phyloP scores from a whole-genome alignment of 30 jellyfish, hydroid and myxozoan species.

The Pseudorhiza aurosa region DNA sequence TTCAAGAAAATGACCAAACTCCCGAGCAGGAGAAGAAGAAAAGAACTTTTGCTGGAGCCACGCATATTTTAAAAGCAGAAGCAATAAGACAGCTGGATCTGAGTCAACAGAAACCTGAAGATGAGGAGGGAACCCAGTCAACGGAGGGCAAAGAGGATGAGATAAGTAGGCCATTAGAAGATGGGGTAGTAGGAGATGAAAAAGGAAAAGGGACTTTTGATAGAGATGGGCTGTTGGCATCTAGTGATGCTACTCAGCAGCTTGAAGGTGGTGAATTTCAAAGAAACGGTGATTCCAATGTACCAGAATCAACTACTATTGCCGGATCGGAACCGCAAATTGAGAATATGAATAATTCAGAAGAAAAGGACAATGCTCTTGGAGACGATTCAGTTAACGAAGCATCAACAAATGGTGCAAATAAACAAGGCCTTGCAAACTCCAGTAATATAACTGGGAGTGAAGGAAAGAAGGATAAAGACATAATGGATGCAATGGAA shows the following conservation, averaged over 20 bases:
- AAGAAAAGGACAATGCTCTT: slow-evolving; percentile 24
- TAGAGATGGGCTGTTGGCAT: not conserved
- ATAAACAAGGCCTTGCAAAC: not conserved
- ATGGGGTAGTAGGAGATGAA: not conserved
- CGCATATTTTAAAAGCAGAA: slow-evolving; percentile 65
- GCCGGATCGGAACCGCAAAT: not conserved
- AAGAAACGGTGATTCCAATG: not conserved
- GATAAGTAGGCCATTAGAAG: not conserved
- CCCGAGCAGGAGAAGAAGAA: slow-evolving; percentile 19
- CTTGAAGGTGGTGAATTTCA: not conserved
- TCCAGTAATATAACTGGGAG: not conserved
- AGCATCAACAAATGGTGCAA: not conserved
- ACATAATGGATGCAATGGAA: no score
- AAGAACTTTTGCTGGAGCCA: slow-evolving; percentile 60
- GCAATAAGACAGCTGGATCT: slow-evolving; percentile 41
- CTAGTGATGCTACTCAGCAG: not conserved
- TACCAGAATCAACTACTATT: not conserved
- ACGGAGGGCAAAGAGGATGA: not conserved
- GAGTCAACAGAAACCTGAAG: not conserved
- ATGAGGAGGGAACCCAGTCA: not conserved
- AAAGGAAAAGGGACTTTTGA: slow-evolving; percentile 9
- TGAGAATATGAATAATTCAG: slow-evolving; percentile 35
- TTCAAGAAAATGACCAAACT: slow-evolving; percentile 13
- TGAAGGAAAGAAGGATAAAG: no score
- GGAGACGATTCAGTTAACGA: slow-evolving; percentile 46